These are phyloP conservation scores for Cotesia congregata DNA, from an alignment of 2,888 invertebrate species.

Conservation along the genomic window DNA sequence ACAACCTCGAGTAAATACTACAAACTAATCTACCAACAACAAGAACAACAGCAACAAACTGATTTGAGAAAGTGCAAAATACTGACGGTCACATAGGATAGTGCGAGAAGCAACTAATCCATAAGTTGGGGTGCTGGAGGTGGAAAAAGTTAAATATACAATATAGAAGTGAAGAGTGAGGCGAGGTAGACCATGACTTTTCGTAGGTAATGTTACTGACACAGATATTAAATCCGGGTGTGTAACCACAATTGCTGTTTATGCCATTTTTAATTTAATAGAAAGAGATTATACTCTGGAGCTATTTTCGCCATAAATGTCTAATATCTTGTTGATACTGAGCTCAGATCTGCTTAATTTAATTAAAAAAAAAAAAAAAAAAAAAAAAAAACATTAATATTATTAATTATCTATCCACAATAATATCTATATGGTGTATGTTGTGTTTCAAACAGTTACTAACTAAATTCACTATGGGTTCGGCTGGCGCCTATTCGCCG, in stretches of 20 bases:
- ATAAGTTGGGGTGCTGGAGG: not conserved
- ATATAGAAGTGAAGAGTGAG: conserved; percentile 29
- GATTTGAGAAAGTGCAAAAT: not conserved
- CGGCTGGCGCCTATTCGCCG: conserved; percentile 33
- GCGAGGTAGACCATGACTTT: conserved; percentile 49
- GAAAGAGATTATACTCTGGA: conserved; percentile 9
- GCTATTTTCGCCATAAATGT: too few species aligned
- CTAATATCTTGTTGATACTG: too few species aligned
- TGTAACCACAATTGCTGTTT: conserved; percentile 35
- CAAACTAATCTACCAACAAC: not conserved
- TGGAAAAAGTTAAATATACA: conserved; percentile 9
- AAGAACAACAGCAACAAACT: not conserved
- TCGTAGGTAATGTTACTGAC: conserved; percentile 52
- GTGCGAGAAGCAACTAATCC: not conserved
- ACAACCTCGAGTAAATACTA: not conserved
- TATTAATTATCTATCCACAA: not conserved
- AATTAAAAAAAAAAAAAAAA: too few species aligned
- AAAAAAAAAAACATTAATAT: too few species aligned
- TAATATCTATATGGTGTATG: not conserved
- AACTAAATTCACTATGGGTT: not conserved
- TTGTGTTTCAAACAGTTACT: not conserved
- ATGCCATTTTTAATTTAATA: conserved; percentile 8
- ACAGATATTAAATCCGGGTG: conserved; percentile 54
- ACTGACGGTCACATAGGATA: not conserved
- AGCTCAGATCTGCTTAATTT: too few species aligned